Evolutionary conservation across 2,113 vertebrate species (phyloP).

Genomic region (Gavialis gangeticus): DNA sequence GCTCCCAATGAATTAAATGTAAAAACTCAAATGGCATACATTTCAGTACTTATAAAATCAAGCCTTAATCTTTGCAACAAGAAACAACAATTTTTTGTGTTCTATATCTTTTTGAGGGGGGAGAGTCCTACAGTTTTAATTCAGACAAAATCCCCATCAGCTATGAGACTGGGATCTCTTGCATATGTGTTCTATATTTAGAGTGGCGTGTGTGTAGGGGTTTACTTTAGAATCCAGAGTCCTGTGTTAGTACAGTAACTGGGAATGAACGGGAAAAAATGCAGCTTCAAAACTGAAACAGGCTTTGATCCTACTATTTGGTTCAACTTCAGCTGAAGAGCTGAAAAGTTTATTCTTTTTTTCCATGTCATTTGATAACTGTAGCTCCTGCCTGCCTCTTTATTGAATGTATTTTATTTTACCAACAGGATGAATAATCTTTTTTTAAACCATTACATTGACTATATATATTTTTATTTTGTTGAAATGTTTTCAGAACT

Average conservation of each 20-base stretch:
- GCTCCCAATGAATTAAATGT: background rate
- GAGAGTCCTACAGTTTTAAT: background rate
- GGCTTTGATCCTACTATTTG: background rate
- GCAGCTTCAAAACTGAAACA: background rate
- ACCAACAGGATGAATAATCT: rapidly evolving
- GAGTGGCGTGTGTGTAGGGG: background rate
- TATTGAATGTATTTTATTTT: background rate
- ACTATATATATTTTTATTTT: background rate
- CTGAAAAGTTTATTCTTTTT: background rate
- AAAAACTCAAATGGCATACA: background rate
- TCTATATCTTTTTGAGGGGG: background rate
- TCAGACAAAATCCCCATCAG: background rate
- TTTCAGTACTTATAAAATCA: constrained; percentile 7
- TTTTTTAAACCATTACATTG: background rate
- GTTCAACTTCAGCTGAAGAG: background rate
- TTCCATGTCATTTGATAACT: background rate
- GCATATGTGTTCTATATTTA: background rate
- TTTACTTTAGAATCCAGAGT: background rate
- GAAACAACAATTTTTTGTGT: background rate
- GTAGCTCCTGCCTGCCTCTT: background rate
- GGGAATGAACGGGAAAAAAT: background rate
- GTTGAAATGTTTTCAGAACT: constrained; percentile 77
- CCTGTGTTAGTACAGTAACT: background rate
- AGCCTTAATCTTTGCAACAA: background rate
- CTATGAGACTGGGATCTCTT: background rate